phyloP scores from a whole-genome alignment of 2,797 vertebrate genomes.

The Sebastes melanostomus region DNA sequence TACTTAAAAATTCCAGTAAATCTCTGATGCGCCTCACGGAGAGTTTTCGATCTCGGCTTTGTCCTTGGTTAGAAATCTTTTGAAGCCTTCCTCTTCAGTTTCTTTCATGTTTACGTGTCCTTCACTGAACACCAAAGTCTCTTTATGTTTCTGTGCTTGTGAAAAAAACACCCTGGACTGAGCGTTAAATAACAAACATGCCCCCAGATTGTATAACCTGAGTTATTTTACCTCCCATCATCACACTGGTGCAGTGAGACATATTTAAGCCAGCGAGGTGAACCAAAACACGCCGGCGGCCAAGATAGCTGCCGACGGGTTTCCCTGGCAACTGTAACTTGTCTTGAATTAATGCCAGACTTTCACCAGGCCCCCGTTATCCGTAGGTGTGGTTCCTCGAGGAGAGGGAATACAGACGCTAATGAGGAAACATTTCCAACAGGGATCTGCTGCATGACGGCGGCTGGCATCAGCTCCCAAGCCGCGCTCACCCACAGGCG shows the following conservation, averaged over 20 bases:
- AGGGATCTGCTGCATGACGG: constrained; percentile 36
- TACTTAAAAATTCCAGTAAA: constrained; percentile 5
- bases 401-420: constrained; percentile 28
- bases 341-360: constrained; percentile 39
- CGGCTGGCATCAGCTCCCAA: constrained; percentile 34
- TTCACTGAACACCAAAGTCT: constrained; percentile 6
- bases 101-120: constrained; percentile 40
- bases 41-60: constrained; percentile 16
- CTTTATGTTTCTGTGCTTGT: background rate
- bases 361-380: constrained; percentile 20
- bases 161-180: background rate
- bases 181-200: constrained; percentile 24
- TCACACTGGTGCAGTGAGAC: constrained; percentile 23
- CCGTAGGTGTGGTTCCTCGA: constrained; percentile 34
- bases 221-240: constrained; percentile 10
- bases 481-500: constrained; percentile 34
- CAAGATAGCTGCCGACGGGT: constrained; percentile 39
- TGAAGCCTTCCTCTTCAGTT: constrained; percentile 41
- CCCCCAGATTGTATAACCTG: background rate
- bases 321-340: constrained; percentile 72
- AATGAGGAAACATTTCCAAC: constrained; percentile 59
- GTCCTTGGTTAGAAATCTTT: constrained; percentile 51
- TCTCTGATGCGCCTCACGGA: constrained; percentile 31
- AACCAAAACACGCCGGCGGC: constrained; percentile 7
- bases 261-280: constrained; percentile 41